phyloP scores from a whole-genome alignment of 2,797 vertebrate species.

The Myripristis murdjan region DNA sequence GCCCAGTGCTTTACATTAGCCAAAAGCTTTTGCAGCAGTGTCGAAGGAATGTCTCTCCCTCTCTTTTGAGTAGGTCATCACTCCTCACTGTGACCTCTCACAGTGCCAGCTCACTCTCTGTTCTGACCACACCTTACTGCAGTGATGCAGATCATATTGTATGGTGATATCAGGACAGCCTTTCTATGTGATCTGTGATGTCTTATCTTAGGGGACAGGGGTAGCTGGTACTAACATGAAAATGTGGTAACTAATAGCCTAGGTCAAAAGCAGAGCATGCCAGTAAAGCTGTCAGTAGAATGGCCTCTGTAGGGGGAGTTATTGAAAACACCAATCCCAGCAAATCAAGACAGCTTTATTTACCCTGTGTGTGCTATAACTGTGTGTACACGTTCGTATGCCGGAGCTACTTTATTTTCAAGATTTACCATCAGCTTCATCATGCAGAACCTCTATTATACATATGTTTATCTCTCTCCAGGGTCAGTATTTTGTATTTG shows the following conservation, averaged over 20 bases:
- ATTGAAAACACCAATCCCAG: neutral
- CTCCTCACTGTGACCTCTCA: neutral
- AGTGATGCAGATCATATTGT: neutral
- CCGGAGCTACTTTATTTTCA: slow-evolving; percentile 37
- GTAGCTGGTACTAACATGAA: neutral
- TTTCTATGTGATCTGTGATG: no score
- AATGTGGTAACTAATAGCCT: neutral
- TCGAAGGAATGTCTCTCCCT: no score
- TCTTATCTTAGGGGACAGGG: slow-evolving; percentile 8
- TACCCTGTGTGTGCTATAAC: slow-evolving; percentile 3
- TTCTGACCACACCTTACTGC: neutral
- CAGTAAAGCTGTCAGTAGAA: no score
- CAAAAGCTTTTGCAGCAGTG: no score
- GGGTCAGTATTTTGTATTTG: neutral
- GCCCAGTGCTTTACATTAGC: no score
- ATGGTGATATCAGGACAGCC: neutral
- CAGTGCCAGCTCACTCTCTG: neutral
- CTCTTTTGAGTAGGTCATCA: neutral
- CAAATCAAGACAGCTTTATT: neutral
- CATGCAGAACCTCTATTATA: slow-evolving; percentile 14
- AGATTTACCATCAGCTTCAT: slow-evolving; percentile 29
- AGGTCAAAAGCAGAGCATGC: no score
- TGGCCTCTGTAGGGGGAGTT: no score
- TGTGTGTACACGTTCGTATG: neutral
- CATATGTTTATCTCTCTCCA: slow-evolving; percentile 27